Evolutionary conservation across 2,113 vertebrate genomes (phyloP), one percentile per base, ranked within the genome.

Genomic region (Ophiodon elongatus): DNA sequence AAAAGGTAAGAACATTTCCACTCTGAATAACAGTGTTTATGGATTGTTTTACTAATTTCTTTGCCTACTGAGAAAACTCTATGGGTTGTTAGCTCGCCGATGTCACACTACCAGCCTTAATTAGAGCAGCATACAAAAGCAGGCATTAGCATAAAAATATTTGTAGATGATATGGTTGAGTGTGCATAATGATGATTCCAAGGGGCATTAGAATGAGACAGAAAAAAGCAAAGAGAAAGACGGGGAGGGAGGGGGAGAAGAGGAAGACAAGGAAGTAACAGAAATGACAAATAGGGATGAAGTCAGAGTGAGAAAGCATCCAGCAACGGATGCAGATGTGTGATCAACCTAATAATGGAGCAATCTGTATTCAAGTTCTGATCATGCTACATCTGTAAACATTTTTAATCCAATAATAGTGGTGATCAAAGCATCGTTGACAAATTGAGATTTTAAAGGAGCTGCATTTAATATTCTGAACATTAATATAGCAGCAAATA

Each of bases 91-190:
- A 88, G 83, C 86, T 73, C 41, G 45, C 41, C 85, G 62, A 79
- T 93, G 90, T 89, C 87, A 85, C 76, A 70, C 60, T 25, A 75
- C 57, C 77, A 67, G 73, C 39, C 54, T 60, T 91, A 93, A 94
- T 93, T 91, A 92, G 85, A 73, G 84, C 68, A n/a, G 83, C 66
- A 73, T 82, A 75, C 39, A 14, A 91, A 92, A 90, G 87, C 73
- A 83, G 50, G 75, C 88, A 91, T 95, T 93, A 93, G 88, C 90
- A 92, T 92, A 82, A 89, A 91, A 88, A 93, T 93, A 94, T 92
- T 94, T 93, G 87, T 66, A 39, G 76, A 93, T 76, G 67, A 83
- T 84, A 82, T 57, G 45, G 87, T 72, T 78, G 71, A 83, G 43
- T 82, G 75, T 91, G 82, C 79, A 73, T 85, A 71, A 79, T 88